Conservation (phyloP, 2,888 invertebrate species). For the Notodonta dromedarius region DNA sequence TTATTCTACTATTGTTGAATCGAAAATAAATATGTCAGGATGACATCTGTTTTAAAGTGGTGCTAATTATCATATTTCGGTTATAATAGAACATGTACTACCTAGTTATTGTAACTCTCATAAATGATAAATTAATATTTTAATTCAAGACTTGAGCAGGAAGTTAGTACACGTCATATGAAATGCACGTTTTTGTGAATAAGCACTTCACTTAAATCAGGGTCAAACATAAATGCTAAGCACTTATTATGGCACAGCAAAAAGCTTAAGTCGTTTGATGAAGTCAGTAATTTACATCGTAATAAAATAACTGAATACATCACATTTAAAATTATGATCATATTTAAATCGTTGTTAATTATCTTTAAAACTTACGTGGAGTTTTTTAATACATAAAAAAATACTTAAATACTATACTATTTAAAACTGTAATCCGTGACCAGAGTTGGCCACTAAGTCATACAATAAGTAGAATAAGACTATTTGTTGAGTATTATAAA, state of each 20-base stretch:
- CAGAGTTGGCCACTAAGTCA: no score
- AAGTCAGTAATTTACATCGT: background rate
- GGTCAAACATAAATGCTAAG: slow-evolving; percentile 1
- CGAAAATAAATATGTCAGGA: no score
- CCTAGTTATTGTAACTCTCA: no score
- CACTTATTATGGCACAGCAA: background rate
- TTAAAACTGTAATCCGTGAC: no score
- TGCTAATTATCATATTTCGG: no score
- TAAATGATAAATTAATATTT: background rate
- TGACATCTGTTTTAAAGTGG: no score
- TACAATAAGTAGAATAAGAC: no score
- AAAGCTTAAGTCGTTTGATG: slow-evolving; percentile 3
- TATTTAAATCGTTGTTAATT: background rate
- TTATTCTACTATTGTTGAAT: background rate
- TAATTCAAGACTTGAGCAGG: background rate
- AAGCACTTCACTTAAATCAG: background rate
- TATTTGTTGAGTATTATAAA: background rate
- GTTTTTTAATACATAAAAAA: background rate
- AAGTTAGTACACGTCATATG: background rate
- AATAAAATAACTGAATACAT: background rate
- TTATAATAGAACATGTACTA: no score
- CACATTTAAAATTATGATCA: background rate
- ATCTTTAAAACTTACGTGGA: no score
- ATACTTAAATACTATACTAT: background rate
- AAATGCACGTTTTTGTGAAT: background rate